phyloP scores from a whole-genome alignment of 2,113 vertebrate species.

The Isurus oxyrinchus region DNA sequence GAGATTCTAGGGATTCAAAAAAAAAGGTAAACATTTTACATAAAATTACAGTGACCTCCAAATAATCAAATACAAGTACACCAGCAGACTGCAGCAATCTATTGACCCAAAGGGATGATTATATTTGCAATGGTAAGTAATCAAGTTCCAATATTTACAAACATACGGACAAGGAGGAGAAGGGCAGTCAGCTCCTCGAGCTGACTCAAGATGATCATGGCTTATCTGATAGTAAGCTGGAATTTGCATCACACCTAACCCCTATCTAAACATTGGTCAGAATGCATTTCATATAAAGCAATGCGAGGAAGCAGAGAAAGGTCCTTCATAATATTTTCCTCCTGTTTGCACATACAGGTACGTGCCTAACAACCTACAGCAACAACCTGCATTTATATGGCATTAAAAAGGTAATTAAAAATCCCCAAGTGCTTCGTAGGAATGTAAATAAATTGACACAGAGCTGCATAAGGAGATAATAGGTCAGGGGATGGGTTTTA shows the following conservation, averaged over 20 bases:
- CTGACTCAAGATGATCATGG: no score
- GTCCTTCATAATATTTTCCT: neutral
- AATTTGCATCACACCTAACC: no score
- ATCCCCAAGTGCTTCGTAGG: no score
- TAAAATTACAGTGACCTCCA: neutral
- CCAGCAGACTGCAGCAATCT: neutral
- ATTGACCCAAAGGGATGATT: neutral
- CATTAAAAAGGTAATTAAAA: no score
- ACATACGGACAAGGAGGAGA: no score
- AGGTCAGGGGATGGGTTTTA: no score
- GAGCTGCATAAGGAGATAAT: no score
- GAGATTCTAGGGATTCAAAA: neutral
- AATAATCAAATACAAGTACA: neutral
- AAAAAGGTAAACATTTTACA: neutral
- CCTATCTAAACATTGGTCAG: neutral
- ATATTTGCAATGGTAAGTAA: neutral
- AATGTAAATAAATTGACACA: no score
- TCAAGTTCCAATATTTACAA: neutral
- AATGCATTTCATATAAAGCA: neutral
- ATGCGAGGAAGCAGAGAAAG: neutral
- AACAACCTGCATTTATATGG: no score
- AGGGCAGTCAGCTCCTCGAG: no score
- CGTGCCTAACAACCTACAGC: neutral
- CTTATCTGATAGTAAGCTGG: no score
- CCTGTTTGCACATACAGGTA: neutral